A percentile compares a stretch with the other conserved stretches of the same genome.
Conservation (phyloP, 2,113 vertebrate genomes). For the Centrocercus urophasianus region DNA sequence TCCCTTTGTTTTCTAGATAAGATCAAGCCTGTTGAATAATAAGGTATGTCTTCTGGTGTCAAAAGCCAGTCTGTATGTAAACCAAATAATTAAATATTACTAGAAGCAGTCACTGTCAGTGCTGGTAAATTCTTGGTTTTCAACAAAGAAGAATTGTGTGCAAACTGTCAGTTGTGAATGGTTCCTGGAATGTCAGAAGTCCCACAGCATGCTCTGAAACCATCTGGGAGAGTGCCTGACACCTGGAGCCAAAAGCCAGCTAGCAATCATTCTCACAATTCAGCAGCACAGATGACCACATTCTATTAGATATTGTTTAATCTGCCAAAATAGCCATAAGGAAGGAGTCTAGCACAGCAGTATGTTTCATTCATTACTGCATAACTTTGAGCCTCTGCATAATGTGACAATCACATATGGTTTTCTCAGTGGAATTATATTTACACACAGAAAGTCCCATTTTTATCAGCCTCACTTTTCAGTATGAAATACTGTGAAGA, state of each 20-base stretch:
- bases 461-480: background rate
- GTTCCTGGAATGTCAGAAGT: background rate
- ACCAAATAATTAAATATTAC: background rate
- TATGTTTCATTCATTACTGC: background rate
- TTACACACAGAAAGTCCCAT: background rate
- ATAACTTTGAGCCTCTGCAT: background rate
- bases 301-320: background rate
- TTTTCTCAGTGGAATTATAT: background rate
- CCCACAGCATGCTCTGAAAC: background rate
- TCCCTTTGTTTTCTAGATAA: background rate
- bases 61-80: background rate
- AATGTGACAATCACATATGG: background rate
- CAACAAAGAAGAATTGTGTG: background rate
- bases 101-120: background rate
- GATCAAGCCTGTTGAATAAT: background rate
- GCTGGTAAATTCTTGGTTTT: background rate
- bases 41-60: background rate
- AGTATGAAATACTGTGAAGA: background rate
- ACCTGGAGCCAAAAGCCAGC: background rate
- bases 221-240: background rate
- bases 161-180: background rate
- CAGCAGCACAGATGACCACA: background rate
- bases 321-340: background rate
- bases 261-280: background rate
- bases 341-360: background rate